Evolutionary conservation across 2,113 vertebrate genomes (phyloP).

Genomic region (Podarcis muralis): DNA sequence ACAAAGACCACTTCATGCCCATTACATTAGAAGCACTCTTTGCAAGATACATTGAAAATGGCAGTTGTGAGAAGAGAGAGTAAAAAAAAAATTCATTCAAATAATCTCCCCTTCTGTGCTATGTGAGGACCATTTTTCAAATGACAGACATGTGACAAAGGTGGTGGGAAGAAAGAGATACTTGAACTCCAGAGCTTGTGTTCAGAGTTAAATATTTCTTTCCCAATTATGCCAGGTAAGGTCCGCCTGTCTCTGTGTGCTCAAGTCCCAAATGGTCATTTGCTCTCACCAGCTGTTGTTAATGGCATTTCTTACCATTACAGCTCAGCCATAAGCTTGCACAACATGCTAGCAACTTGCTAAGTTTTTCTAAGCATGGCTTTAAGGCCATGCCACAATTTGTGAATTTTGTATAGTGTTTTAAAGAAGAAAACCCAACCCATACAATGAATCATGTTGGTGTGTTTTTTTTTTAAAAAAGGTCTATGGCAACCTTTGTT

Average conservation of each 20-base stretch:
- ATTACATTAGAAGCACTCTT: neutral
- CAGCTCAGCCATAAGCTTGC: neutral
- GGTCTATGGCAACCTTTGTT: neutral
- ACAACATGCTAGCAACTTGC: neutral
- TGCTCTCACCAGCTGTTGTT: neutral
- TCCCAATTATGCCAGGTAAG: neutral
- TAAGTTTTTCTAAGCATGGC: neutral
- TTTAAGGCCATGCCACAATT: neutral
- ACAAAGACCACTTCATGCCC: neutral
- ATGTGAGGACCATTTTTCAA: neutral
- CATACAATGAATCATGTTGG: neutral
- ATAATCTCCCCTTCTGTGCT: neutral
- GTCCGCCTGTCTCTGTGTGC: neutral
- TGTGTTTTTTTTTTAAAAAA: neutral
- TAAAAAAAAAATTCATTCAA: rapidly evolving
- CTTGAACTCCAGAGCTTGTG: neutral
- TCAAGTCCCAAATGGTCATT: neutral
- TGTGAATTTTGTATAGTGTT: neutral
- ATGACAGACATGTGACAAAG: neutral
- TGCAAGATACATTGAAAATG: neutral
- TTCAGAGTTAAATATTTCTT: neutral
- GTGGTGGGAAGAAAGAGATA: neutral
- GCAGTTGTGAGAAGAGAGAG: neutral
- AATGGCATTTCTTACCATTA: neutral
- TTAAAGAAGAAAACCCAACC: neutral